Base-by-base conservation (phyloP, 2,797 vertebrate species). In the Novumbra hubbsi region DNA sequence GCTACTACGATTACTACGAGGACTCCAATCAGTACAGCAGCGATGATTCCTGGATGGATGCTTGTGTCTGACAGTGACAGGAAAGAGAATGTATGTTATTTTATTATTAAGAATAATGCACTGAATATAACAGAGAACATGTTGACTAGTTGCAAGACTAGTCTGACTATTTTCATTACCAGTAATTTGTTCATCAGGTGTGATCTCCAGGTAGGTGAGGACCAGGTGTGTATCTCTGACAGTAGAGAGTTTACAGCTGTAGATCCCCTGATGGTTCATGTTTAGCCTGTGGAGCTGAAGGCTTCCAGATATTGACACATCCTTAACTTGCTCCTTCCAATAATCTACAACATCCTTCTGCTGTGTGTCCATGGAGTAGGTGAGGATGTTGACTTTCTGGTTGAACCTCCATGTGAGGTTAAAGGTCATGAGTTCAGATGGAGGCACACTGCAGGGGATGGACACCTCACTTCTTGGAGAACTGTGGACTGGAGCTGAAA, bases 401-500 rank as follows among this genome's bases (percentile, higher is more conserved):
- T 69, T 69, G 38, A 69, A 69, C 41, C 41, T 69, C 68, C 68
- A 69, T 12, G 45, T 24, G 15, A 69, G 41, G 41, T 27, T 28
- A 4, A 69, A 49, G 41, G 12, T 69, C 68, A 8, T 41, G 21
- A 15, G 24, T 12, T 24, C 21, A 50, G 68, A 49, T 24, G 17
- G 12, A 49, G 41, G 48, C 24, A 28, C 21, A 2, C 14, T 49
- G 68, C 68, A 69, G 41, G 8, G 45, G 68, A 69, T 50, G 7
- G 24, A 50, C 12, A 17, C 41, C 21, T 15, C 27, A 21, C 14
- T 17, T 21, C 41, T 30, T 3, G 41, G 14, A n/a, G 68, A 69
- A 27, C 21, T 6, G 5, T 48, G 12, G 16, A 49, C 45, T 14
- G 15, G 68, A 50, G 8, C 68, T 69, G 68, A 15, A 69, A 69